Base-by-base conservation (phyloP, 2,797 vertebrate species). In the Ibycter americanus region DNA sequence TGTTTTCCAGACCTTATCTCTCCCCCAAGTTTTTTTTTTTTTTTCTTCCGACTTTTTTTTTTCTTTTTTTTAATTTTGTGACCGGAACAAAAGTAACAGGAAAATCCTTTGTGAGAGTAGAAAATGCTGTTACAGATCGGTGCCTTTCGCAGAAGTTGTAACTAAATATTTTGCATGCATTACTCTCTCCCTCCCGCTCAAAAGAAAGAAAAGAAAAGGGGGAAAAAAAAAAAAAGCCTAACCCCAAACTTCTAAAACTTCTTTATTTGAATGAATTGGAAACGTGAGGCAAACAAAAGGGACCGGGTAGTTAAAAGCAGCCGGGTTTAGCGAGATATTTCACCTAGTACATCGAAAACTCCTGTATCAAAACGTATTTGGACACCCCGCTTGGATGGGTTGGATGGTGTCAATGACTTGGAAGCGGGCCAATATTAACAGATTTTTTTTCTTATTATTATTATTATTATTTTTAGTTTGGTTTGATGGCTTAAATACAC, bases 1-100 rank as follows among this genome's bases (percentile, higher is more conserved):
- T 98, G 98, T 98, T 98, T 98, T 98, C 97, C 90, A 97, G 98
- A 96, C 98, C 98, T 98, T 98, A 98, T 98, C 98, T 98, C 97
- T 97, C 97, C 94, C 97, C 90, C 89, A 63, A 97, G 95, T 97
- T 96, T 91, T 96, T 95, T 97, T 96, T 96, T 66, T 90, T 95
- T 96, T 74, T 95, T 93, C 12, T 95, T 89, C 61, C 90, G 96
- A 94, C 4, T 94, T 86, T 49, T 74, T 96, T 74, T 96, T 78
- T 87, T 61, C 61, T 94, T 95, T 79, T 92, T 97, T 97, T 96
- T 15, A 91, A 96, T 98, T 93, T 95, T 98, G 94, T 97, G 98
- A 98, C 98, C 97, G 92, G 98, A 97, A 98, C 97, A 92, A 96
- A 98, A 96, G 97, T 95, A 93, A 93, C 92, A 95, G 93, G 95